Evolutionary conservation across 2,797 vertebrate genomes (phyloP).

Genomic region (Anas flavirostris): DNA sequence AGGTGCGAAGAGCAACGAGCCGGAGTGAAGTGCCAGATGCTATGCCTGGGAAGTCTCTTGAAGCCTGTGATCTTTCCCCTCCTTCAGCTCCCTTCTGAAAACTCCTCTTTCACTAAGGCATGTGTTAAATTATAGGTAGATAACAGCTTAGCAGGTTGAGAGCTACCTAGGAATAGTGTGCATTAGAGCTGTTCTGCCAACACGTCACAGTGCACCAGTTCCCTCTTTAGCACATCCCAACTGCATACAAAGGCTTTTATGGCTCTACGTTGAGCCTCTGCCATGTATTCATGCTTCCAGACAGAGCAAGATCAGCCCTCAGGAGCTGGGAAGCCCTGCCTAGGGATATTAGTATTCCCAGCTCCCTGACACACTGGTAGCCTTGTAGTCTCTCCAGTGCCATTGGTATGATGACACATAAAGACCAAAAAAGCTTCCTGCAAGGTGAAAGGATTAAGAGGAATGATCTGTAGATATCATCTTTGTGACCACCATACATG

Average conservation of each 20-base stretch:
- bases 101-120: background rate
- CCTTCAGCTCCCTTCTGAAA: background rate
- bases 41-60: background rate
- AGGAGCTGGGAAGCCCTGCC: background rate
- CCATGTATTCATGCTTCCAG: background rate
- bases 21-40: background rate
- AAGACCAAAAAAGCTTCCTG: background rate
- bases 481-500: background rate
- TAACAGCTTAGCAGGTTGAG: background rate
- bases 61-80: background rate
- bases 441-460: background rate
- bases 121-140: background rate
- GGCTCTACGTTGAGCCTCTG: background rate
- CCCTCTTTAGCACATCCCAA: background rate
- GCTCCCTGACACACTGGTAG: background rate
- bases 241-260: accelerated
- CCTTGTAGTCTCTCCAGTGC: background rate
- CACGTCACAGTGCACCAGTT: background rate
- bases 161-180: accelerated
- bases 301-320: background rate
- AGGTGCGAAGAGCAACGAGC: background rate
- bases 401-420: background rate
- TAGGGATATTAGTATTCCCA: background rate
- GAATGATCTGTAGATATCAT: background rate
- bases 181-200: background rate